A percentile compares a stretch with the other conserved stretches of the same genome.
These are phyloP conservation scores for Diadophis punctatus DNA, from an alignment of 2,113 vertebrate species.

Conservation along the genomic window DNA sequence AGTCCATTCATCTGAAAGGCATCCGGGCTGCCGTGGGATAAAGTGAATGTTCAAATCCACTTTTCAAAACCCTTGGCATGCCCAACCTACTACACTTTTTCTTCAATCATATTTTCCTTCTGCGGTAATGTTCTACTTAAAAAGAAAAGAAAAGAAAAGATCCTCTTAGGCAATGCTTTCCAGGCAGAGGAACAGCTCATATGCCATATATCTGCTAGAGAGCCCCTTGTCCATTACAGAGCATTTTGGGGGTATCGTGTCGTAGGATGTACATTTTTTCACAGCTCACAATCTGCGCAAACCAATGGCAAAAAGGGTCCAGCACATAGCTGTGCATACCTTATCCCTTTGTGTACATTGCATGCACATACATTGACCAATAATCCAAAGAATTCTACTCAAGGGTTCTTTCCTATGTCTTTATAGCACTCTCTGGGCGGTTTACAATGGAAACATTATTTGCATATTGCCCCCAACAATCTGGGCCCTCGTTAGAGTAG, in stretches of 20 bases:
- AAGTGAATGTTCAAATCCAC: neutral
- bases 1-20: neutral
- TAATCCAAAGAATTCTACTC: neutral
- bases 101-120: neutral
- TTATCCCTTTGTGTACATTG: neutral
- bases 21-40: neutral
- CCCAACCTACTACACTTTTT: neutral
- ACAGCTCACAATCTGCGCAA: neutral
- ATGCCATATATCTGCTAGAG: neutral
- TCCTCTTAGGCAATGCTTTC: neutral
- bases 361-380: neutral
- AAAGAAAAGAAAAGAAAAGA: neutral
- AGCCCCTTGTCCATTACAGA: neutral
- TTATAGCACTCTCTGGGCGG: neutral
- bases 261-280: neutral
- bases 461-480: neutral
- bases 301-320: neutral
- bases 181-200: neutral
- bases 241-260: neutral
- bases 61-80: neutral
- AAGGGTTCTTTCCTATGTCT: neutral
- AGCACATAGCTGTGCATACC: neutral
- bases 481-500: neutral
- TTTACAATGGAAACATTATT: neutral
- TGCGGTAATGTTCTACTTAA: neutral